Base-by-base conservation (phyloP, 2,113 vertebrate genomes). In the Upupa epops region DNA sequence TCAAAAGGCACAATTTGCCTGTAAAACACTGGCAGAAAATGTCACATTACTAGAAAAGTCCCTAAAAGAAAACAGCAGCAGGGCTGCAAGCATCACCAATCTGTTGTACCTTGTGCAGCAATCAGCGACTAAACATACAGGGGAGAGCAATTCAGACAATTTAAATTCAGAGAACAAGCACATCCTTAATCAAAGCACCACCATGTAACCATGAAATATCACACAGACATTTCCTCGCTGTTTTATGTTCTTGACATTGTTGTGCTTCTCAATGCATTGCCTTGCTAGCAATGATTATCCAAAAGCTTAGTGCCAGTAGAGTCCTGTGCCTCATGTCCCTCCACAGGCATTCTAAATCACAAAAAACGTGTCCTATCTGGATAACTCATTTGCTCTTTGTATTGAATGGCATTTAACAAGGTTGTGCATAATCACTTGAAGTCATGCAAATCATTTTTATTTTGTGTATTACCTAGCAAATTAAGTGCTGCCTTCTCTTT, bases 401-500 rank as follows among this genome's bases (percentile, higher is more conserved):
- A 81, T 40, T 71, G 75, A 20, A 74, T 18, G 1, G 56, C 59
- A 84, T 76, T 96, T 92, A 94, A 90, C 29, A 5, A 94, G 83
- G 66, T 37, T 87, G 69, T 64, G 75, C 89, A 92, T 84, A 95
- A 96, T 83, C 92, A 92, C 93, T 49, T 92, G 86, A 94, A 93
- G 48, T 89, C 83, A 92, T 65, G 88, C 81, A 96, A 96, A 96
- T 95, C 75, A 93, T 93, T 95, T 94, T 96, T 96, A 96, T 94
- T 96, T 97, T 92, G 94, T 95, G 85, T 95, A 96, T 91, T 94
- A 96, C 85, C 92, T 96, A 94, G 89, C 81, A 97, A 96, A 96
- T 96, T 93, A 96, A 96, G 90, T 78, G 89, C 92, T 96, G 85
- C 85, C 72, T 95, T 94, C 85, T 93, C 88, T 88, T 96, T 96